A percentile compares a stretch with the other conserved stretches of the same genome.
phyloP scores from a whole-genome alignment of 1,140 invertebrate genomes.

The Platorchestia sp. region DNA sequence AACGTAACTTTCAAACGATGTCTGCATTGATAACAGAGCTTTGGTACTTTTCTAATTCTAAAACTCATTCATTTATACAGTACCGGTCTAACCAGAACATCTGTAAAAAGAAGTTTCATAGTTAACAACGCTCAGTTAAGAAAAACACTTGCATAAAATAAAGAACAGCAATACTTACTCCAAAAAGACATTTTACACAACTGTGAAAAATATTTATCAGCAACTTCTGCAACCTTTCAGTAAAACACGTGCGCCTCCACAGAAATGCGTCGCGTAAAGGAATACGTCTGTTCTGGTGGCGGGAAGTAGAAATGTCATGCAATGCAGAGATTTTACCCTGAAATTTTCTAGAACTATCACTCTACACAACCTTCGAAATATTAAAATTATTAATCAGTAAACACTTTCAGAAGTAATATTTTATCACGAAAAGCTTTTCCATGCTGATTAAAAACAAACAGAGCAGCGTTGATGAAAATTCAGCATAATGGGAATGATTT shows the following conservation, averaged over 20 bases:
- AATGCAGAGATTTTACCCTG: slow-evolving; percentile 9
- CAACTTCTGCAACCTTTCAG: no score
- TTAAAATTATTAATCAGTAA: neutral
- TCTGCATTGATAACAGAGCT: no score
- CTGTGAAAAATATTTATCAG: neutral
- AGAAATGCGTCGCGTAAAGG: neutral
- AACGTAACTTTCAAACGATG: no score
- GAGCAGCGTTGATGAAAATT: no score
- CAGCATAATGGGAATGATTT: no score
- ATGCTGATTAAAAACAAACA: neutral
- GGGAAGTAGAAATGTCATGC: neutral
- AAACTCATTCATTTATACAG: no score
- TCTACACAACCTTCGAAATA: neutral
- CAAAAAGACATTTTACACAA: neutral
- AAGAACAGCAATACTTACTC: neutral
- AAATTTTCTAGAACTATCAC: neutral
- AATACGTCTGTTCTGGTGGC: neutral
- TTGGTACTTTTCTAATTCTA: no score
- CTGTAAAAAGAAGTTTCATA: no score
- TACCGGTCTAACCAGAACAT: no score
- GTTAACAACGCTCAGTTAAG: neutral
- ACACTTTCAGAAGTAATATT: neutral
- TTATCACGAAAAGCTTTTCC: no score
- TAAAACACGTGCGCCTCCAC: neutral
- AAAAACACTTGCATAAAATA: neutral